phyloP scores from a whole-genome alignment of 2,888 invertebrate species.

The Dascillus cervinus region DNA sequence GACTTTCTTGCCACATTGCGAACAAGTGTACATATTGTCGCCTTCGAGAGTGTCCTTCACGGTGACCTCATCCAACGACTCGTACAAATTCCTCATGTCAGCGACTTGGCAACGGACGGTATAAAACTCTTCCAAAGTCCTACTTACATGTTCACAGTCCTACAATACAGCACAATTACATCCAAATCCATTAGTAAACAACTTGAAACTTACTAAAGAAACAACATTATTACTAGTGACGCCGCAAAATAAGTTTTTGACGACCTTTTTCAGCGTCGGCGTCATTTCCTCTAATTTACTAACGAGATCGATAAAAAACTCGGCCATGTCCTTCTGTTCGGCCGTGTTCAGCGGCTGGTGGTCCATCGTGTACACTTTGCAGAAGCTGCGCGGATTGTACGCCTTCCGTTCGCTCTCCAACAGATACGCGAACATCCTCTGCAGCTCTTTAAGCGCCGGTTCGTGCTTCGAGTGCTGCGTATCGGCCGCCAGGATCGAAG shows the following conservation, averaged over 20 bases:
- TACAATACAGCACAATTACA: slow-evolving; percentile 27
- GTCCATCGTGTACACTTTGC: slow-evolving; percentile 95
- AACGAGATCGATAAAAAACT: slow-evolving; percentile 94
- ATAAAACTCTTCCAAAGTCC: slow-evolving; percentile 93
- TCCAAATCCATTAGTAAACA: background rate
- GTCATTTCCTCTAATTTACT: slow-evolving; percentile 96
- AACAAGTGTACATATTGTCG: slow-evolving; percentile 97
- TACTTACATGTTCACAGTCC: slow-evolving; percentile 92
- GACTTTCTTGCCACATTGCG: slow-evolving; percentile 91
- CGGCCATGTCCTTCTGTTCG: slow-evolving; percentile 97
- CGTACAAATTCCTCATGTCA: slow-evolving; percentile 92
- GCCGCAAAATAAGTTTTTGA: slow-evolving; percentile 88
- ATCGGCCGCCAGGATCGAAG: slow-evolving; percentile 72
- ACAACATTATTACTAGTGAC: slow-evolving; percentile 93
- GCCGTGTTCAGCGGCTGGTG: slow-evolving; percentile 93
- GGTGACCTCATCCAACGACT: slow-evolving; percentile 93
- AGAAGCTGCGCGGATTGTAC: slow-evolving; percentile 91
- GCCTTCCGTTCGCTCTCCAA: slow-evolving; percentile 91
- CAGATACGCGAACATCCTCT: slow-evolving; percentile 92
- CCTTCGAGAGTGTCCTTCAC: slow-evolving; percentile 95
- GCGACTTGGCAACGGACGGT: slow-evolving; percentile 94
- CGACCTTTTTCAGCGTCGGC: slow-evolving; percentile 76
- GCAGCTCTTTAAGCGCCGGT: slow-evolving; percentile 76
- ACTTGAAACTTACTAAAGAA: slow-evolving; percentile 58
- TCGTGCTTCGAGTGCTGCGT: slow-evolving; percentile 69